phyloP scores from a whole-genome alignment of 2,797 vertebrate genomes.

The Hyperoplus lanceolatus region DNA sequence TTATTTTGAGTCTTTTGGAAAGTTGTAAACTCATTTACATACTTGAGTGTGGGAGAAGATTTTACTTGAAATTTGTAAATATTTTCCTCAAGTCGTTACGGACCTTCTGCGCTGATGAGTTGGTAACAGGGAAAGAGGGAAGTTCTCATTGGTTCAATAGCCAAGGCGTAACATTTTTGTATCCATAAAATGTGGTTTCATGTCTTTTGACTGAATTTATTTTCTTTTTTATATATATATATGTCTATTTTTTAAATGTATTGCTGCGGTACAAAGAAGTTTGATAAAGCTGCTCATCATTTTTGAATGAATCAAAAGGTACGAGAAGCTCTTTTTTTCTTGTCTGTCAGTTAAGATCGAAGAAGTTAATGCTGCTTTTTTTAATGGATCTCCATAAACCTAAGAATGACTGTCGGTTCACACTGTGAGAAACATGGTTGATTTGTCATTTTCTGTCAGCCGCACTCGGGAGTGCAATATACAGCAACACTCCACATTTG shows the following conservation, averaged over 20 bases:
- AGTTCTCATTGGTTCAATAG: slow-evolving; percentile 59
- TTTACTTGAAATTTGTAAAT: slow-evolving; percentile 83
- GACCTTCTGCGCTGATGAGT: slow-evolving; percentile 54
- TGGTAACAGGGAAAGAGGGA: slow-evolving; percentile 57
- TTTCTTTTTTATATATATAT: slow-evolving; percentile 56
- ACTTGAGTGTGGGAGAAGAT: slow-evolving; percentile 34
- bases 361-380: slow-evolving; percentile 5
- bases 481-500: background rate
- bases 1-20: slow-evolving; percentile 24
- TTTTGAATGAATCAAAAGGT: slow-evolving; percentile 74
- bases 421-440: slow-evolving; percentile 33
- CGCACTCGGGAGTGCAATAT: background rate
- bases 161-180: slow-evolving; percentile 74
- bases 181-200: slow-evolving; percentile 73
- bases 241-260: slow-evolving; percentile 80
- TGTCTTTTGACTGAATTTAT: slow-evolving; percentile 68
- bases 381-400: slow-evolving; percentile 21
- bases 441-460: slow-evolving; percentile 6
- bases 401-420: slow-evolving; percentile 39
- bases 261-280: slow-evolving; percentile 44
- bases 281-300: slow-evolving; percentile 52
- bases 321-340: slow-evolving; percentile 13
- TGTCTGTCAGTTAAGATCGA: slow-evolving; percentile 44
- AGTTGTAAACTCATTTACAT: slow-evolving; percentile 30
- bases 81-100: slow-evolving; percentile 57